Base-by-base conservation (phyloP, 2,888 invertebrate genomes). In the Agonum fuliginosum region DNA sequence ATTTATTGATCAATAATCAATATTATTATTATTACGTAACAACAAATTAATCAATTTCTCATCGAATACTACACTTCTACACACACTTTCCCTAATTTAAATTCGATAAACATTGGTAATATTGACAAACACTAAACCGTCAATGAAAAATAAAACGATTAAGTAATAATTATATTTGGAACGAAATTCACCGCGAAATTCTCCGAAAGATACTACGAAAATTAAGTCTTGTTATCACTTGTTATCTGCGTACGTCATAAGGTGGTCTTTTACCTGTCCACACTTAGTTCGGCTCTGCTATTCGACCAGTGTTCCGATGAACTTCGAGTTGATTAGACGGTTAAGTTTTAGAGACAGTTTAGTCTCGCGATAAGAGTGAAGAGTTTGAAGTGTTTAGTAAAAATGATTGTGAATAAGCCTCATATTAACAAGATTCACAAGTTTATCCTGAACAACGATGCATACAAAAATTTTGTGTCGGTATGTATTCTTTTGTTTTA, bases 401-500 rank as follows among this genome's bases (percentile, higher is more conserved):
- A 62, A 74, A 74, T 74, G 74, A 74, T 74, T 62, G 22, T 74
- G 2, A 74, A 74, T 46, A 74, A 74, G 20, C 62, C 74, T n/a
- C 62, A 74, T 46, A 62, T 74, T 46, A 74, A 74, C 19, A 74
- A 74, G 24, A 20, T 74, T 24, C 62, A 74, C 19, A 74, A 46
- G 62, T 43, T 74, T 19, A 22, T 71, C 5, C 6, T 27, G 0
- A 19, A 19, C n/a, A 71, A 48, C 20, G 71, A 71, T 30, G 71
- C 46, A 17, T 71, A 48, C 12, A 51, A 48, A 51, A 46, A 22
- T 48, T 71, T 71, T n/a, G n/a, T 27, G 20, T 27, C 65, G 62
- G 46, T 54, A 73, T 14, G 54, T 54, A 24, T 5, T 30, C 3
- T 5, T 5, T 30, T 5, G 3, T 5, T 5, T 5, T 30, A 30